phyloP scores from a whole-genome alignment of 2,888 invertebrate genomes.

The Sminthurides aquaticus region DNA sequence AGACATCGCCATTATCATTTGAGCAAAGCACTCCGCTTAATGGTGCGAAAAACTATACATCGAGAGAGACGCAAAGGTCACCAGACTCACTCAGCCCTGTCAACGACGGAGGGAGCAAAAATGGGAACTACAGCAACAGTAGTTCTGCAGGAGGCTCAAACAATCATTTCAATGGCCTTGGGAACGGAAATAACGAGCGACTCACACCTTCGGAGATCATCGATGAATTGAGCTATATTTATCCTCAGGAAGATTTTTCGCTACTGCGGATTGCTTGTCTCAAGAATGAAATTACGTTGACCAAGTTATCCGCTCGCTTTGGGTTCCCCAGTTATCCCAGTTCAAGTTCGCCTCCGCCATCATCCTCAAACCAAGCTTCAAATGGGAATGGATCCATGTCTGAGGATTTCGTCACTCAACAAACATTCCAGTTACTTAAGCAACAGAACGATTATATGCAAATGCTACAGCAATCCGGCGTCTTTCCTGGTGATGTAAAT shows the following conservation, averaged over 20 bases:
- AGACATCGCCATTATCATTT: background rate
- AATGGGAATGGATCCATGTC: background rate
- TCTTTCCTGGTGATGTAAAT: constrained; percentile 24
- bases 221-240: constrained; percentile 38
- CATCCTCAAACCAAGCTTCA: constrained; percentile 9
- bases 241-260: constrained; percentile 40
- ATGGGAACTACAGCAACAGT: background rate
- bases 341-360: constrained; percentile 19
- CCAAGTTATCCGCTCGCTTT: constrained; percentile 31
- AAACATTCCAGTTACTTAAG: constrained; percentile 35
- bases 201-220: constrained; percentile 31
- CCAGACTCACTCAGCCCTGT: background rate
- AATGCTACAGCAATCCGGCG: constrained; percentile 37
- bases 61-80: constrained; percentile 11
- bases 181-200: background rate
- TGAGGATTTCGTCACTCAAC: constrained; percentile 35
- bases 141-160: constrained; percentile 6
- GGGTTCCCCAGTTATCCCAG: constrained; percentile 16
- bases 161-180: constrained; percentile 14
- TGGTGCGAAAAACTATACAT: constrained; percentile 8
- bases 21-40: background rate
- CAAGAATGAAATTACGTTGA: constrained; percentile 40
- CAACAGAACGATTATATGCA: constrained; percentile 39
- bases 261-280: constrained; percentile 36
- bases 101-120: background rate